Conservation (phyloP, 2,797 vertebrate genomes). For the Sparus aurata region DNA sequence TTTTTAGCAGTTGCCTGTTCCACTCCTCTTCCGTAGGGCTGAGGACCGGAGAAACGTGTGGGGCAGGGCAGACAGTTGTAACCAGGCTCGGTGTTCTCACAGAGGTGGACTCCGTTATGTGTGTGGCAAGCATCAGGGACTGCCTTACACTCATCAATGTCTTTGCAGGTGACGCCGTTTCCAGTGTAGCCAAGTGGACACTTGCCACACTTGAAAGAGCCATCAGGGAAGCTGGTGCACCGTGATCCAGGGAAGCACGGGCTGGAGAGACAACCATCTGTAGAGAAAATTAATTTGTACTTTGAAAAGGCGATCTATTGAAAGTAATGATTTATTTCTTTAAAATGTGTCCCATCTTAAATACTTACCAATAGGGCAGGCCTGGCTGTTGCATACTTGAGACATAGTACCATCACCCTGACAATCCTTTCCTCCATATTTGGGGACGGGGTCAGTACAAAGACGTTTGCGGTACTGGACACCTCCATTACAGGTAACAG, state of each 20-base stretch:
- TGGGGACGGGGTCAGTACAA: slow-evolving; percentile 93
- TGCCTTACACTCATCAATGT: slow-evolving; percentile 95
- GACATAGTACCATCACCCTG: slow-evolving; percentile 87
- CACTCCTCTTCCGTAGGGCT: slow-evolving; percentile 92
- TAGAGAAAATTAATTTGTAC: slow-evolving; percentile 10
- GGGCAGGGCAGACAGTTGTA: slow-evolving; percentile 98
- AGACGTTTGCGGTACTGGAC: slow-evolving; percentile 91
- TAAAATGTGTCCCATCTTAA: not conserved
- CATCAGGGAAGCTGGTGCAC: slow-evolving; percentile 94
- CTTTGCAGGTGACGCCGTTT: slow-evolving; percentile 92
- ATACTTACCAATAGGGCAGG: slow-evolving; percentile 93
- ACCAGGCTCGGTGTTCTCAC: slow-evolving; percentile 95
- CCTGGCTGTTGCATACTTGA: slow-evolving; percentile 93
- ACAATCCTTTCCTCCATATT: slow-evolving; percentile 95
- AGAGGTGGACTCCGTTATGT: slow-evolving; percentile 92
- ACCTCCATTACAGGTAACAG: slow-evolving; percentile 95
- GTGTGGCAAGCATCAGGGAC: slow-evolving; percentile 95
- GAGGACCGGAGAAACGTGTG: slow-evolving; percentile 91
- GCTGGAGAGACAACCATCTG: slow-evolving; percentile 97
- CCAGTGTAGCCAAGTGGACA: slow-evolving; percentile 94
- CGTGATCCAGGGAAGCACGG: slow-evolving; percentile 93
- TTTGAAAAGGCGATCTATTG: slow-evolving; percentile 13
- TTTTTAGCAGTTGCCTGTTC: slow-evolving; percentile 93
- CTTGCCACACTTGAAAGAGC: slow-evolving; percentile 94
- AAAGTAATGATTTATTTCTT: slow-evolving; percentile 4